phyloP scores from a whole-genome alignment of 2,797 vertebrate genomes.

The Sphenodon punctatus region DNA sequence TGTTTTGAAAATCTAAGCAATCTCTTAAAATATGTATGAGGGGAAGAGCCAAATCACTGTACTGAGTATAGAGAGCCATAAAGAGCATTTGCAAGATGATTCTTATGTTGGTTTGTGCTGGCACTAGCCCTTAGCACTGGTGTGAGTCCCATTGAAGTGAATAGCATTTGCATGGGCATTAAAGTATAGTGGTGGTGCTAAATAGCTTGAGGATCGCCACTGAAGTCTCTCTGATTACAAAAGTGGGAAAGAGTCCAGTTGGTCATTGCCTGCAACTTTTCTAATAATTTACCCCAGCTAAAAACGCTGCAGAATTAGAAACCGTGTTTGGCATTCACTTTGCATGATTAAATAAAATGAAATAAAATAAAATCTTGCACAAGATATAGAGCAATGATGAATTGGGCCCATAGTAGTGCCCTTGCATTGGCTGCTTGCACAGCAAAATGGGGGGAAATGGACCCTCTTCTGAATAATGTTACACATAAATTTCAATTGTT shows the following conservation, averaged over 20 bases:
- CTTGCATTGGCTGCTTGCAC: not conserved
- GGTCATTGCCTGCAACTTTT: not conserved
- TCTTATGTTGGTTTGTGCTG: too few species aligned
- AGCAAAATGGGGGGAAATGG: not conserved
- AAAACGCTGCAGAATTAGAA: not conserved
- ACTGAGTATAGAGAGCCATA: not conserved
- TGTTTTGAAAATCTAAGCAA: conserved; percentile 1
- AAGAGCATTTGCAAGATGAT: too few species aligned
- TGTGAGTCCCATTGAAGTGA: too few species aligned
- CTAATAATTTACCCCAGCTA: not conserved
- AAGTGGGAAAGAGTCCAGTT: not conserved
- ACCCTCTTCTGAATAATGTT: not conserved
- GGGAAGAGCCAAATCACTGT: not conserved
- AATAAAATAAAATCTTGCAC: too few species aligned
- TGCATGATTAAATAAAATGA: not conserved
- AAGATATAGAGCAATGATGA: not conserved
- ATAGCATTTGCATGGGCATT: too few species aligned
- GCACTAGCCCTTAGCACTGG: too few species aligned
- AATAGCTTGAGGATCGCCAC: too few species aligned
- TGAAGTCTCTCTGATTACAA: too few species aligned
- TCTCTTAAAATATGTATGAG: not conserved
- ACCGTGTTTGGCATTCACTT: not conserved
- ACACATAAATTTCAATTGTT: not conserved
- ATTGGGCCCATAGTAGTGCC: not conserved
- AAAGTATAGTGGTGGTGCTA: too few species aligned